Evolutionary conservation across 2,797 vertebrate genomes (phyloP).

Genomic region (Tapera naevia): DNA sequence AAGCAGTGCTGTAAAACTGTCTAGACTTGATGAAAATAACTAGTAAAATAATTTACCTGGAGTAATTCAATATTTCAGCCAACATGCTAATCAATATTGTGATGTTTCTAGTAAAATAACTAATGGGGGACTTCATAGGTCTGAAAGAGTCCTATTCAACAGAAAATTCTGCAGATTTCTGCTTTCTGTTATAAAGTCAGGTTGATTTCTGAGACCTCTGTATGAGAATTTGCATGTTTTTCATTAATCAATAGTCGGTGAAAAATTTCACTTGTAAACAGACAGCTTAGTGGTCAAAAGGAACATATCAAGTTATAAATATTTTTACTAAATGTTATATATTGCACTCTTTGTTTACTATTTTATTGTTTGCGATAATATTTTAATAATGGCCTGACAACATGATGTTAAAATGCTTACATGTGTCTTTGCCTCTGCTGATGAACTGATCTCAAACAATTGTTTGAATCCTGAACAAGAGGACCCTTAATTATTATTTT

Average conservation of each 20-base stretch:
- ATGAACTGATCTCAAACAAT: neutral
- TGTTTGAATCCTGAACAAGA: neutral
- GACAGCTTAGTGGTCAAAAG: neutral
- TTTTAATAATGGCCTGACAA: neutral
- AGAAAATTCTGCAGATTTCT: neutral
- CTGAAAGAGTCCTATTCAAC: neutral
- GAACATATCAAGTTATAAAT: neutral
- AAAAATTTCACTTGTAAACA: neutral
- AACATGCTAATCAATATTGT: neutral
- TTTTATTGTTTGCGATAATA: neutral
- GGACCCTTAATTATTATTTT: neutral
- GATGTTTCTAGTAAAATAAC: neutral
- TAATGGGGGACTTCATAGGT: neutral
- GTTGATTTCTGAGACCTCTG: neutral
- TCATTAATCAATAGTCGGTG: neutral
- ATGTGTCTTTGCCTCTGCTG: neutral
- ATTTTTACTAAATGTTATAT: neutral
- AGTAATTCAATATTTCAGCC: neutral
- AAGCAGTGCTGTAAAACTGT: neutral
- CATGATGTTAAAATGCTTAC: neutral
- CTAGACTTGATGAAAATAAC: neutral
- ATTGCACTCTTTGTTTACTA: neutral
- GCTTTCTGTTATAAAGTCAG: neutral
- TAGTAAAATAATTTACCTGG: neutral
- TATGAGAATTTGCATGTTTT: neutral